Evolutionary conservation across 2,888 invertebrate species (phyloP), one percentile per base, ranked within the genome.

Genomic region (Thumatha senex): DNA sequence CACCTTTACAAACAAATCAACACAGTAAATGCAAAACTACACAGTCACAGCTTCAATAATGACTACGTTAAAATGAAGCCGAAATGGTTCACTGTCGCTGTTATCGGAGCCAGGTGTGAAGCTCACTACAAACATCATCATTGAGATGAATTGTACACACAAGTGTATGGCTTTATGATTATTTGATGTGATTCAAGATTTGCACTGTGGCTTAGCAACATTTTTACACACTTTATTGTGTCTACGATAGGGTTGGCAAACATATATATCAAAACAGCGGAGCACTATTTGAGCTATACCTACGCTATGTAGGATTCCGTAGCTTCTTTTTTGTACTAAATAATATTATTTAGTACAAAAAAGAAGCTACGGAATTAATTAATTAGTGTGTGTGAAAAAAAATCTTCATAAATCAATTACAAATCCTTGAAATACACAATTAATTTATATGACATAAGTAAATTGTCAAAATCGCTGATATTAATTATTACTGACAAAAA

Each of bases 31-130:
- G 30, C 18, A 52, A 51, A 54, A 42, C 24, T 24, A 43, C 49
- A 48, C 31, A 54, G 54, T 54, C 54, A 54, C 48, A 50, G 42
- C 49, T 52, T 46, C 50, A 48, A 53, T 54, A 51, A 53, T 57
- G 56, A 57, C 53, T 40, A 38, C 45, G 56, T 46, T 42, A 54
- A 48, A 56, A 54, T 57, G 53, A 44, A 53, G 24, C 36, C 14
- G 39, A 41, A 38, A 46, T 29, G 9, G 1, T 31, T 5, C 45
- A 30, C 42, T 46, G 40, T 54, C 46, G 13, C n/a, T 31, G 13
- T 44, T 54, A 54, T 54, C 54, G 29, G 4, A 41, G 10, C 14
- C 33, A 31, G 15, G 11, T 15, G 43, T 18, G 35, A 51, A 47
- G 46, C 46, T 43, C 30, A 31, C 3, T 7, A 10, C 24, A 46